Percentiles rank a stretch among this genome's conserved stretches.
Evolutionary conservation across 2,113 vertebrate genomes (phyloP).

Genomic region (Craseonycteris thonglongyai): DNA sequence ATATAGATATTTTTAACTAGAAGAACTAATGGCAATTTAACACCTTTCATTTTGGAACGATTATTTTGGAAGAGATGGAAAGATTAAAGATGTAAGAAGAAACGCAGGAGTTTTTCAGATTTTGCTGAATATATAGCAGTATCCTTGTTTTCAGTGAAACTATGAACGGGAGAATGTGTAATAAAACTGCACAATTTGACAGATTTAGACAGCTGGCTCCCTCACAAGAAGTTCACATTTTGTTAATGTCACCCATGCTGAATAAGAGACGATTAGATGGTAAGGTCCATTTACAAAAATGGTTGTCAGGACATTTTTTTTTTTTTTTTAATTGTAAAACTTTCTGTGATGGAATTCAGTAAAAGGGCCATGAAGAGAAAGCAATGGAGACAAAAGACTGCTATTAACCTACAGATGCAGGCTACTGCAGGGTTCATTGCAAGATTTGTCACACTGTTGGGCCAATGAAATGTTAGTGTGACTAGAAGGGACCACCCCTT

Average conservation of each 20-base stretch:
- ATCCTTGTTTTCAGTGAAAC: slow-evolving; percentile 61
- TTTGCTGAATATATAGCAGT: slow-evolving; percentile 62
- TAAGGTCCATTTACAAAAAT: slow-evolving; percentile 82
- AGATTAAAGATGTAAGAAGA: slow-evolving; percentile 51
- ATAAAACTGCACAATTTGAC: slow-evolving; percentile 79
- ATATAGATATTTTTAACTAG: slow-evolving; percentile 3
- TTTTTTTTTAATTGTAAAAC: slow-evolving; percentile 83
- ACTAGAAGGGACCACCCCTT: slow-evolving; percentile 83
- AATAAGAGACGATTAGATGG: slow-evolving; percentile 81
- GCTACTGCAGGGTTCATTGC: slow-evolving; percentile 78
- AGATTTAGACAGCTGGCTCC: slow-evolving; percentile 81
- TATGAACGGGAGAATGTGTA: slow-evolving; percentile 69
- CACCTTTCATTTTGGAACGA: slow-evolving; percentile 51
- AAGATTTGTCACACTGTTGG: slow-evolving; percentile 84
- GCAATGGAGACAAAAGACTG: slow-evolving; percentile 79
- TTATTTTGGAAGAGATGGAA: slow-evolving; percentile 53
- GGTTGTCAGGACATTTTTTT: slow-evolving; percentile 83
- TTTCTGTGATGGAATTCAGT: slow-evolving; percentile 82
- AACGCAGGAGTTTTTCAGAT: slow-evolving; percentile 54
- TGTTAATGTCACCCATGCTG: slow-evolving; percentile 78
- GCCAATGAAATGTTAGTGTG: slow-evolving; percentile 80
- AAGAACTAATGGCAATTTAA: neutral
- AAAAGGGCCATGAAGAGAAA: slow-evolving; percentile 81
- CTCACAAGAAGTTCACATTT: slow-evolving; percentile 81
- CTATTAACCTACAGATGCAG: slow-evolving; percentile 85